A percentile compares a stretch with the other conserved stretches of the same genome.
These are phyloP conservation scores for Strigamia maritima DNA, from an alignment of 2,888 invertebrate species.

Conservation along the genomic window DNA sequence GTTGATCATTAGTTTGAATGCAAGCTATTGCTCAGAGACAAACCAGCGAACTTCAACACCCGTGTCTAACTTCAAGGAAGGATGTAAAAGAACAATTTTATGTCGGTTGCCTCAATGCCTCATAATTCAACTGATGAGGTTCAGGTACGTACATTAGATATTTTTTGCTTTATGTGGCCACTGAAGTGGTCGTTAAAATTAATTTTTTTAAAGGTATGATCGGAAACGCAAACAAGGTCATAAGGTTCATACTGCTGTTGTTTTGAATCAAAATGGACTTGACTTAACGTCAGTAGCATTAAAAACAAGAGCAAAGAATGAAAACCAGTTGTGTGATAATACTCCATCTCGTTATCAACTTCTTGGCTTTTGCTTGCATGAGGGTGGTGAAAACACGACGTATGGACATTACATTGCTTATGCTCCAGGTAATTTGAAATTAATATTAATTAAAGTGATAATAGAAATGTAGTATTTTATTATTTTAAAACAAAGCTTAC, in stretches of 20 bases:
- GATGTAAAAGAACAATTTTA: slow-evolving; percentile 22
- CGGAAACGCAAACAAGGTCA: slow-evolving; percentile 11
- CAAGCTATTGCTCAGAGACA: background rate
- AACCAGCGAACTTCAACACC: background rate
- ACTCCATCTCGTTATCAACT: background rate
- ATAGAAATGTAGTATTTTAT: too few relatives aligned
- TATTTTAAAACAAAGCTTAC: too few relatives aligned
- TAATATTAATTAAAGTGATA: background rate
- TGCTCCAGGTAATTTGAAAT: slow-evolving; percentile 10
- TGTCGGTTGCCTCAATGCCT: slow-evolving; percentile 29
- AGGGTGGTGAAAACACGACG: slow-evolving; percentile 19
- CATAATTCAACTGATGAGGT: slow-evolving; percentile 35
- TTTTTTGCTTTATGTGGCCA: too few relatives aligned
- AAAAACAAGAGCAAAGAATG: background rate
- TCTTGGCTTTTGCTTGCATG: slow-evolving; percentile 20
- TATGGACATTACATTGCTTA: slow-evolving; percentile 33
- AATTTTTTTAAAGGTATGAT: slow-evolving; percentile 26
- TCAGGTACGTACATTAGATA: background rate
- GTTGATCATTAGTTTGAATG: slow-evolving; percentile 4
- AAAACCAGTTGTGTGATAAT: background rate
- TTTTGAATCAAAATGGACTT: background rate
- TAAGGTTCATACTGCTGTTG: slow-evolving; percentile 33
- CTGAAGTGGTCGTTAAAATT: too few relatives aligned
- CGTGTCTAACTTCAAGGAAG: slow-evolving; percentile 22
- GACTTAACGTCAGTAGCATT: slow-evolving; percentile 12